phyloP scores from a whole-genome alignment of 2,113 vertebrate genomes.

The Pseudorhombus dupliciocellatus region DNA sequence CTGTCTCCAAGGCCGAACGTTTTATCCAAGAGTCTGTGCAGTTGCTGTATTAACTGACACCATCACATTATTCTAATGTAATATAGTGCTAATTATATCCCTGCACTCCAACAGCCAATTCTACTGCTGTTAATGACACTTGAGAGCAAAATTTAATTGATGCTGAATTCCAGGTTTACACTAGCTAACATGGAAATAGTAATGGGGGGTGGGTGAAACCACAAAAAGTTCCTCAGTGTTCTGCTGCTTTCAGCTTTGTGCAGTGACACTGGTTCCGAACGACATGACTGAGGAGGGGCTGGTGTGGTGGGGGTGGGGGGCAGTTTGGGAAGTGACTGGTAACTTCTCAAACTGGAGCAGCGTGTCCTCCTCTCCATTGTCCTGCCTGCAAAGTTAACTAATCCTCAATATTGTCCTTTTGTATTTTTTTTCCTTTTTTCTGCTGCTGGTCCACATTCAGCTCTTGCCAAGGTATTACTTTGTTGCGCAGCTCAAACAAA shows the following conservation, averaged over 20 bases:
- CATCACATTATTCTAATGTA: conserved; percentile 19
- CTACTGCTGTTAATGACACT: conserved; percentile 10
- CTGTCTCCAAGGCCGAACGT: conserved; percentile 4
- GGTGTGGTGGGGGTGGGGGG: background rate
- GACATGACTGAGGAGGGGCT: background rate
- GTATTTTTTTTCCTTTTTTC: conserved; percentile 38
- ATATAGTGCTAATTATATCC: conserved; percentile 8
- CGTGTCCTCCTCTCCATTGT: conserved; percentile 60
- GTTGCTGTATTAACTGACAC: background rate
- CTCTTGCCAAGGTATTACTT: conserved; percentile 57
- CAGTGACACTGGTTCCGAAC: background rate
- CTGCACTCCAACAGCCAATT: background rate
- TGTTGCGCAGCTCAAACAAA: conserved; percentile 39
- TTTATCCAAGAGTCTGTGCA: background rate
- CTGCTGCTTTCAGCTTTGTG: background rate
- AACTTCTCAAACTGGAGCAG: conserved; percentile 64
- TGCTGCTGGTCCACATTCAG: conserved; percentile 44
- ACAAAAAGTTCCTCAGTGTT: conserved; percentile 24
- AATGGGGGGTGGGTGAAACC: too few relatives aligned
- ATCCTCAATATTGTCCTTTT: conserved; percentile 57
- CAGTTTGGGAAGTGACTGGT: conserved; percentile 35
- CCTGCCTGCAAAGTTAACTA: conserved; percentile 57
- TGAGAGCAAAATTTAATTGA: background rate
- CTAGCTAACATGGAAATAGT: too few relatives aligned
- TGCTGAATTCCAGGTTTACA: background rate